A percentile compares a stretch with the other conserved stretches of the same genome.
phyloP scores from a whole-genome alignment of 2,113 vertebrate species.

The Chloroceryle aenea region DNA sequence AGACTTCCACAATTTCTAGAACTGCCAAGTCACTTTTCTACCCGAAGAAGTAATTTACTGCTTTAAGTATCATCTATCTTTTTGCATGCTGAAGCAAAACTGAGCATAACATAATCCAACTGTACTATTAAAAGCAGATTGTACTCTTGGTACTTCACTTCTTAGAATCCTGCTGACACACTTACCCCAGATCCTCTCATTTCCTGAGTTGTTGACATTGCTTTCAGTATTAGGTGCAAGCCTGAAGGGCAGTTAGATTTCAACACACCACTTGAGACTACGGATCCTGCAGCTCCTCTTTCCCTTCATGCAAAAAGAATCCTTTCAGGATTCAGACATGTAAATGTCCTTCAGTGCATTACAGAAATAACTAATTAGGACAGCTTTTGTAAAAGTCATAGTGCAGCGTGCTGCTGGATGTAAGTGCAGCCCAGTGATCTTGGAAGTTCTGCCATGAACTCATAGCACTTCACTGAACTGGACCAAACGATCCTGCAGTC shows the following conservation, averaged over 20 bases:
- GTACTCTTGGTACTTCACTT: neutral
- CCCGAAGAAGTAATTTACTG: neutral
- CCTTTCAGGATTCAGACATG: neutral
- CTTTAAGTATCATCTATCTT: neutral
- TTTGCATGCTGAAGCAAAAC: neutral
- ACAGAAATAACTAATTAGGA: neutral
- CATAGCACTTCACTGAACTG: neutral
- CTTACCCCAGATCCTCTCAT: neutral
- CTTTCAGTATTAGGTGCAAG: neutral
- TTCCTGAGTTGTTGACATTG: neutral
- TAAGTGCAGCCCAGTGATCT: neutral
- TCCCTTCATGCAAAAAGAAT: neutral
- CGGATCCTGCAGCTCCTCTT: neutral
- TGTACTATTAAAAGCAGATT: neutral
- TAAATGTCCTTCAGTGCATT: neutral
- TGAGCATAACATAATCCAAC: neutral
- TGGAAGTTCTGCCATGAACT: neutral
- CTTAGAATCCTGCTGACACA: neutral
- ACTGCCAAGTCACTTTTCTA: conserved; percentile 44
- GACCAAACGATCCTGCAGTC: neutral
- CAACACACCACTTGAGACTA: neutral
- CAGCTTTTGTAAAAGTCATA: neutral
- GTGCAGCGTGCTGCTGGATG: neutral
- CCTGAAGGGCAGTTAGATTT: neutral
- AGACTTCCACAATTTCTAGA: neutral